phyloP scores from a whole-genome alignment of 2,888 invertebrate genomes.

The Dasypogon diadema region DNA sequence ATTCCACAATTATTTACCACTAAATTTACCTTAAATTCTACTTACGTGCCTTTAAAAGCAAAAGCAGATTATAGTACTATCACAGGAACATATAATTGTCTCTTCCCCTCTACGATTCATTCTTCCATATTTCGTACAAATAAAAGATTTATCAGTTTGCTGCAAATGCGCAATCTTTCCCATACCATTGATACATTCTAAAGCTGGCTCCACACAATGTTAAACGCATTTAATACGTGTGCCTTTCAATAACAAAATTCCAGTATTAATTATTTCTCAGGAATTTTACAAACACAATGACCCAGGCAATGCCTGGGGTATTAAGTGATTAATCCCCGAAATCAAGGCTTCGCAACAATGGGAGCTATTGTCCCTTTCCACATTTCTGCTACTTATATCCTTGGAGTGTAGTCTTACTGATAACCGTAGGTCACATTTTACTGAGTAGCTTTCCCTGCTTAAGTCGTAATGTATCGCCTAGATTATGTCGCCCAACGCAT shows the following conservation, averaged over 20 bases:
- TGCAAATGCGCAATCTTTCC: no score
- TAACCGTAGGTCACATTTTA: slow-evolving; percentile 45
- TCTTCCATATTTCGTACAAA: no score
- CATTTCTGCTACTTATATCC: slow-evolving; percentile 31
- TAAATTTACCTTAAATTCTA: no score
- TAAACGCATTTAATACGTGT: neutral
- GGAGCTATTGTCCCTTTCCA: slow-evolving; percentile 27
- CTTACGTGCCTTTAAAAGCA: no score
- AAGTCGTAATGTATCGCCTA: slow-evolving; percentile 39
- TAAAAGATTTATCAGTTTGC: no score
- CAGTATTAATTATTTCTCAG: slow-evolving; percentile 5
- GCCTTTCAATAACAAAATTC: slow-evolving; percentile 17
- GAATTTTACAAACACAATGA: slow-evolving; percentile 30
- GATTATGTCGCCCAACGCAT: slow-evolving; percentile 46
- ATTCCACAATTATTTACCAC: no score
- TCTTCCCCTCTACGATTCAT: no score
- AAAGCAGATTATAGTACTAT: no score
- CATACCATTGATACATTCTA: neutral
- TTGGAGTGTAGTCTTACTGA: slow-evolving; percentile 41
- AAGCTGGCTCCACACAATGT: neutral
- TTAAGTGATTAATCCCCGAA: slow-evolving; percentile 45
- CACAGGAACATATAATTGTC: no score
- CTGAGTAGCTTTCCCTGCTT: slow-evolving; percentile 46
- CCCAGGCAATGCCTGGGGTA: neutral
- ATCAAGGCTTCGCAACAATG: slow-evolving; percentile 35